Evolutionary conservation across 2,888 invertebrate species (phyloP).

Genomic region (Phaonia tiefii): DNA sequence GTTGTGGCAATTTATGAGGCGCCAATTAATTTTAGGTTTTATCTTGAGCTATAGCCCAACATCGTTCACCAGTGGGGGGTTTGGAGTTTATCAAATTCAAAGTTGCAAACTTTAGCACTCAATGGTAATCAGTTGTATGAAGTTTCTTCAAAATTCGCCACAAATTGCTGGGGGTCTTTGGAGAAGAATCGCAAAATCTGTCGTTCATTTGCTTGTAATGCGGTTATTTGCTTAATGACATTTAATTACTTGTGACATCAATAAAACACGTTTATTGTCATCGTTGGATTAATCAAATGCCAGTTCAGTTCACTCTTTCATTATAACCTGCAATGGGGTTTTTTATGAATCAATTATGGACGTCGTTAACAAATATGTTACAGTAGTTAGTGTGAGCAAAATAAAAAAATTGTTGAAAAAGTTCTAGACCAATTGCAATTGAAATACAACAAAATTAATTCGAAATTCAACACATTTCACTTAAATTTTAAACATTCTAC

Average conservation of each 20-base stretch:
- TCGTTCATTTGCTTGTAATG: neutral
- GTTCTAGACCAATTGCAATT: too few species aligned
- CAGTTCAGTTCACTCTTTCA: slow-evolving; percentile 5
- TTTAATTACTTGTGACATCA: slow-evolving; percentile 51
- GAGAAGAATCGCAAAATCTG: neutral
- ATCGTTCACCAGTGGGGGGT: neutral
- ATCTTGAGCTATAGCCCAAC: neutral
- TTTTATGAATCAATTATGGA: neutral
- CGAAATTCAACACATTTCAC: too few species aligned
- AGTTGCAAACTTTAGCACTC: neutral
- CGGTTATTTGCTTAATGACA: neutral
- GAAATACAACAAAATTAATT: too few species aligned
- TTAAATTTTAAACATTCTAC: too few species aligned
- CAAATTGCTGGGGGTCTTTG: neutral
- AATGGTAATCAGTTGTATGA: neutral
- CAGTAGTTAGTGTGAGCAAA: too few species aligned
- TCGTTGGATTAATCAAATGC: slow-evolving; percentile 32
- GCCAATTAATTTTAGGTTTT: slow-evolving; percentile 4
- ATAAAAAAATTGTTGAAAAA: too few species aligned
- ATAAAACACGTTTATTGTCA: slow-evolving; percentile 51
- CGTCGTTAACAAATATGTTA: neutral
- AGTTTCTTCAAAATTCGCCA: slow-evolving; percentile 4
- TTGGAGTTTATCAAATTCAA: slow-evolving; percentile 15
- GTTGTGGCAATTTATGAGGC: slow-evolving; percentile 8
- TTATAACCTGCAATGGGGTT: neutral